Base-by-base conservation (phyloP, 2,888 invertebrate species). In the Penaeus monodon region DNA sequence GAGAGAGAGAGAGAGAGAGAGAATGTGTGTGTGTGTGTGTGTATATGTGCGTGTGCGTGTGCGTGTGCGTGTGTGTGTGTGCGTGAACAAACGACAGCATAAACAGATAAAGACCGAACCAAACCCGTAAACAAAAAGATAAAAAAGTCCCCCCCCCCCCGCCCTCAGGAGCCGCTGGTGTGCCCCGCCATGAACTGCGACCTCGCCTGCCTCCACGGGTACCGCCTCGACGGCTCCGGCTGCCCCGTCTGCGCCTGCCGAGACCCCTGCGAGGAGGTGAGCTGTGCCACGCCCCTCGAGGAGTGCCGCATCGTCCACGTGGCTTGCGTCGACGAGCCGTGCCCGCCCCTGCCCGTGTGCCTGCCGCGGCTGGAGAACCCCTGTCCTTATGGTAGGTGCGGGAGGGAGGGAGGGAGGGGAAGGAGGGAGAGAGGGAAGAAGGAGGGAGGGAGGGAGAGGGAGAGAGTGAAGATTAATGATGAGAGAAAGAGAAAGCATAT, bases 291-390 rank as follows among this genome's bases (percentile, higher is more conserved):
- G 92, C 94, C 90, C 91, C 93, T 91, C 49, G 93, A 93, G 85
- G 93, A 93, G 84, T 93, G 92, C 85, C 91, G 92, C 8, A 90
- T 92, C 81, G 91, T 92, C 66, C 90, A 91, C 74, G 91, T 92
- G 68, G 91, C 91, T n/a, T 92, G 92, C 85, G 91, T 91, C 70
- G 91, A 91, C 22, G 91, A 91, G 14, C 92, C 92, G 0, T 92
- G 92, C 81, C 92, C 92, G n/a, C 92, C 92, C 8, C 91, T 92
- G n/a, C 91, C 92, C n/a, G 95, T 96, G 90, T 97, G 97, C 91
- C 93, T 96, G 0, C 96, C 97, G 0, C 93, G 94, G 65, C 94
- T 94, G 73, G 95, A 95, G 27, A 95, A 96, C 88, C 95, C 95
- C 1, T 96, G 96, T 90, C 94, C 95, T 3, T 94, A 94, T 91